A percentile compares a stretch with the other conserved stretches of the same genome.
These are phyloP conservation scores for Troglohyphantes excavatus DNA, from an alignment of 2,888 invertebrate species.

Conservation along the genomic window DNA sequence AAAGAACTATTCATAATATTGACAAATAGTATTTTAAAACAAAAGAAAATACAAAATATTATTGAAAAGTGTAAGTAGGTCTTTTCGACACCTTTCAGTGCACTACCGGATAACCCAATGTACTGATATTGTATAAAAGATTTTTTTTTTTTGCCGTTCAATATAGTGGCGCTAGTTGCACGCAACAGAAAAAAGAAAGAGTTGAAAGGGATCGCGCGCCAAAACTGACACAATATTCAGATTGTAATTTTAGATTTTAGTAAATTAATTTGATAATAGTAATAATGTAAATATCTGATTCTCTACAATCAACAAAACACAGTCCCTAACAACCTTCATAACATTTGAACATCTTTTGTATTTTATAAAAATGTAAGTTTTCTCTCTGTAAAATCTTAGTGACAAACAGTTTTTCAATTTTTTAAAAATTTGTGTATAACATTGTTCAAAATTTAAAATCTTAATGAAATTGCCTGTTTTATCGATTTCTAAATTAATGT, in stretches of 20 bases:
- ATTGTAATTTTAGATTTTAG: neutral
- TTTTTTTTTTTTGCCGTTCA: no score
- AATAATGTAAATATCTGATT: neutral
- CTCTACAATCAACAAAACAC: neutral
- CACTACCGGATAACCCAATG: no score
- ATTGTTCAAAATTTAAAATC: no score
- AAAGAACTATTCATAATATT: no score
- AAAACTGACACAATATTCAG: constrained; percentile 18
- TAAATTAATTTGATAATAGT: neutral
- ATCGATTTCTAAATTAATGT: no score
- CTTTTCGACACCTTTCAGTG: no score
- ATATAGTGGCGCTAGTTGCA: constrained; percentile 14
- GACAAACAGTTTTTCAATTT: neutral
- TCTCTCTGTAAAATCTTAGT: neutral
- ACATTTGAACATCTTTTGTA: neutral
- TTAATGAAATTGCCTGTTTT: no score
- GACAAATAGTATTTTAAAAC: no score
- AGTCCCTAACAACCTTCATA: neutral
- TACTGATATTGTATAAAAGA: no score
- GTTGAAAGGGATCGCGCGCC: constrained; percentile 22
- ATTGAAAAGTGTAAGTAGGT: no score
- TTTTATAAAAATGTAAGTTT: neutral
- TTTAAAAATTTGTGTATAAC: no score
- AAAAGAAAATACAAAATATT: no score
- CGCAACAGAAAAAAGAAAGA: neutral